Base-by-base conservation (phyloP, 2,888 invertebrate species). In the Eilema caniola region DNA sequence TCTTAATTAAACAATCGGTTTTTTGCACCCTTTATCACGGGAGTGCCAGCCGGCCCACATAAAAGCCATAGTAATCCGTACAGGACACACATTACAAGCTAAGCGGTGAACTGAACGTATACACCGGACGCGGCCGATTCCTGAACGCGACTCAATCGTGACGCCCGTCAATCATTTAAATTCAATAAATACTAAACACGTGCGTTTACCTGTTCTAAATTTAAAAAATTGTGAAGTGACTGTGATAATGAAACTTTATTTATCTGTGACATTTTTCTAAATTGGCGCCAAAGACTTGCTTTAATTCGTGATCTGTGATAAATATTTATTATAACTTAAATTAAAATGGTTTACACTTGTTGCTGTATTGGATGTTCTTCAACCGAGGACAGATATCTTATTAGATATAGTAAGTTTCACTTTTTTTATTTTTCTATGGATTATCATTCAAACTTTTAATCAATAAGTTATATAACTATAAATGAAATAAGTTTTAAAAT, bases 1-100 rank as follows among this genome's bases (percentile, higher is more conserved):
- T 91, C 90, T 83, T 86, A 87, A 87, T 89, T 91, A 93, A 95
- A 94, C 94, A 94, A 92, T 91, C 90, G 73, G 90, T 93, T 94
- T 95, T 94, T 95, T 94, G 90, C 93, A 94, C 94, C 93, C 94
- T 93, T 91, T 93, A 93, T 93, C 92, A 92, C 91, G 87, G 93
- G 91, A 90, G 90, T 90, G 91, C 90, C 91, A 86, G 86, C 89
- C 89, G 87, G 83, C 87, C 82, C 82, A 92, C 93, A 94, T 95
- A 95, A 94, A 95, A 94, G 93, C 92, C 86, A 89, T 91, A 90
- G 91, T 92, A 94, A 94, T 91, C 88, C 89, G 91, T 92, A 92
- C 94, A 94, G 94, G 94, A 93, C 91, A 92, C 90, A 92, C 93
- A 94, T 90, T 93, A 91, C 89, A 92, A 86, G 90, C 91, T 92